Evolutionary conservation across 2,113 vertebrate species (phyloP).

Genomic region (Thamnophis sirtalis): DNA sequence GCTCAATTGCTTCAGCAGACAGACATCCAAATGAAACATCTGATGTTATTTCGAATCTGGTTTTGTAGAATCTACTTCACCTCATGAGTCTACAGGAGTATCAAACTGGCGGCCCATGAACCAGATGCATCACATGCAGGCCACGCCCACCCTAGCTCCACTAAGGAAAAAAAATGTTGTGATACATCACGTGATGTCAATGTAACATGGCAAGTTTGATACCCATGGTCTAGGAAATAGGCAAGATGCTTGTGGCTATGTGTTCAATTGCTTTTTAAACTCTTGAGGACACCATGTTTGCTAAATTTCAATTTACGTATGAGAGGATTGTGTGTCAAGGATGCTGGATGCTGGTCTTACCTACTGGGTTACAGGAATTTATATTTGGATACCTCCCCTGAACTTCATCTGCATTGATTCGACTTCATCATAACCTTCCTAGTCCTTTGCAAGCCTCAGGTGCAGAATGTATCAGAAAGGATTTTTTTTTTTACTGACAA

Average conservation of each 20-base stretch:
- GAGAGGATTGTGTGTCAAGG: not conserved
- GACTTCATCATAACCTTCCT: not conserved
- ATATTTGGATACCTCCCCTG: not conserved
- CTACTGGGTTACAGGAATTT: not conserved
- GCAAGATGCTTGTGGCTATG: not conserved
- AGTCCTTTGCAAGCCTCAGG: not conserved
- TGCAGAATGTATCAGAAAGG: not conserved
- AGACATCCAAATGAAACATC: not conserved
- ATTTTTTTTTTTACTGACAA: not conserved
- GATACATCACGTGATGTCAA: no score
- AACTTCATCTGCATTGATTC: not conserved
- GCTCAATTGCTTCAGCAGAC: not conserved
- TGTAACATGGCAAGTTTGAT: no score
- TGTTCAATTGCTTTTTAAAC: not conserved
- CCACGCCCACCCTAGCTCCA: no score
- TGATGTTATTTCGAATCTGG: not conserved
- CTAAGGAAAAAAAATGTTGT: no score
- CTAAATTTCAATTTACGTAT: not conserved
- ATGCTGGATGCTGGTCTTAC: not conserved
- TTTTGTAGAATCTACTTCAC: not conserved
- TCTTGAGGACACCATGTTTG: not conserved
- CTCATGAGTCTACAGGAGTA: not conserved
- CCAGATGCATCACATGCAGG: no score
- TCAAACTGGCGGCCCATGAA: no score
- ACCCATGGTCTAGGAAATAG: not conserved